phyloP scores from a whole-genome alignment of 2,797 vertebrate genomes.

The Scleropages formosus region DNA sequence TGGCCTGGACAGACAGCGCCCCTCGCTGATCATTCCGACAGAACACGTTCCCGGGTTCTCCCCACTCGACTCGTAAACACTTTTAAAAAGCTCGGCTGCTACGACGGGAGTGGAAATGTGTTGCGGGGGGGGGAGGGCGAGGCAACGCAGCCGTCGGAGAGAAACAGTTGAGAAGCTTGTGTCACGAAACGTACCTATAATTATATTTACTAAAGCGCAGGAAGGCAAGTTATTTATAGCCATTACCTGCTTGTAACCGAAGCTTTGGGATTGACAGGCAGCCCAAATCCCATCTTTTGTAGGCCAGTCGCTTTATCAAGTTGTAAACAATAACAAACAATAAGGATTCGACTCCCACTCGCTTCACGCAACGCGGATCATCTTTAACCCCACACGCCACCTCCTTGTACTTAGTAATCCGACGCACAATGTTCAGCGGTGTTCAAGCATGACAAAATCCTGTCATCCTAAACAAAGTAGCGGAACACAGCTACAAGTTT shows the following conservation, averaged over 20 bases:
- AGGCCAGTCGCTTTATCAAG: neutral
- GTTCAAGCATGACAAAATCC: neutral
- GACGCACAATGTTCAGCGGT: no score
- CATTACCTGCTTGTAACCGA: neutral
- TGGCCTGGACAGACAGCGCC: no score
- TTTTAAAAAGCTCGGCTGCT: no score
- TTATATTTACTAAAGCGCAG: slow-evolving; percentile 2
- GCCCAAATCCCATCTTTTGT: neutral
- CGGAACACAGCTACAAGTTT: neutral
- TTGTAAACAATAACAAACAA: neutral
- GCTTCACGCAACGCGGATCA: neutral
- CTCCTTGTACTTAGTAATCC: no score
- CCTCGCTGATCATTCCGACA: no score
- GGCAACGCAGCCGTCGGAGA: no score
- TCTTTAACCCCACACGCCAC: neutral
- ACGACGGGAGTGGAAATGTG: no score
- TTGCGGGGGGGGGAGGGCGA: no score
- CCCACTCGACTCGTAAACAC: no score
- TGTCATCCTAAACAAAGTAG: neutral
- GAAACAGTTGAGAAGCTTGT: no score
- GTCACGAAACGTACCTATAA: neutral
- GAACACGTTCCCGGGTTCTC: no score
- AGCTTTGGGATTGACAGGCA: neutral
- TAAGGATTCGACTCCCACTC: neutral
- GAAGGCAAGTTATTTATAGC: slow-evolving; percentile 15